phyloP scores from a whole-genome alignment of 1,140 invertebrate genomes.

The Dinothrombium tinctorium region DNA sequence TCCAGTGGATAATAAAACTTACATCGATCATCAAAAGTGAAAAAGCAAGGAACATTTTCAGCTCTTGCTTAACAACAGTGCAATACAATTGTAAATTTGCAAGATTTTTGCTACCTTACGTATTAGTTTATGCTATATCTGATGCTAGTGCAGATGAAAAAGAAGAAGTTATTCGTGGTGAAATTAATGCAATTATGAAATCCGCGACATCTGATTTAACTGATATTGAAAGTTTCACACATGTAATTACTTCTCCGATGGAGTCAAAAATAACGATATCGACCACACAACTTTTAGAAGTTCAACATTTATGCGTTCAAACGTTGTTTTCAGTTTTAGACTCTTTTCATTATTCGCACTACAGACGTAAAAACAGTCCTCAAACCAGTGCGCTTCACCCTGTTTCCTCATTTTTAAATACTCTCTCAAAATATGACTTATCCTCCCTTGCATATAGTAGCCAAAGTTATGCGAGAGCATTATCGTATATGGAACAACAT shows the following conservation, averaged over 20 bases:
- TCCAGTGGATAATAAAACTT: not conserved
- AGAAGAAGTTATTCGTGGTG: not conserved
- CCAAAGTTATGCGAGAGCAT: constrained; percentile 26
- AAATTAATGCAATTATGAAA: not conserved
- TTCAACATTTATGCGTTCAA: not conserved
- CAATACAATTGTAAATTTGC: not conserved
- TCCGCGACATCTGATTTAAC: not conserved
- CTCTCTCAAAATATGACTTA: not conserved
- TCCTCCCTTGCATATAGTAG: constrained; percentile 8
- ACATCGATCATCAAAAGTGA: not conserved
- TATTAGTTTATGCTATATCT: not conserved
- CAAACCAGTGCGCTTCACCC: not conserved
- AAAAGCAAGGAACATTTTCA: not conserved
- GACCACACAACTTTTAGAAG: not conserved
- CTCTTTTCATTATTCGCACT: not conserved
- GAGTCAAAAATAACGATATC: not conserved
- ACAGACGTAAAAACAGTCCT: not conserved
- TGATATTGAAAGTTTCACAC: not conserved
- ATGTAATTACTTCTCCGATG: not conserved
- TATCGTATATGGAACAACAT: constrained; percentile 27
- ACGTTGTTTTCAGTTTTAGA: not conserved
- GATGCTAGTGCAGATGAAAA: not conserved
- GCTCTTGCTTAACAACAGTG: not conserved
- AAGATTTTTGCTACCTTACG: not conserved
- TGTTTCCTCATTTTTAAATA: not conserved